Base-by-base conservation (phyloP, 1,140 invertebrate species). In the Holcopasites calliopsidis region DNA sequence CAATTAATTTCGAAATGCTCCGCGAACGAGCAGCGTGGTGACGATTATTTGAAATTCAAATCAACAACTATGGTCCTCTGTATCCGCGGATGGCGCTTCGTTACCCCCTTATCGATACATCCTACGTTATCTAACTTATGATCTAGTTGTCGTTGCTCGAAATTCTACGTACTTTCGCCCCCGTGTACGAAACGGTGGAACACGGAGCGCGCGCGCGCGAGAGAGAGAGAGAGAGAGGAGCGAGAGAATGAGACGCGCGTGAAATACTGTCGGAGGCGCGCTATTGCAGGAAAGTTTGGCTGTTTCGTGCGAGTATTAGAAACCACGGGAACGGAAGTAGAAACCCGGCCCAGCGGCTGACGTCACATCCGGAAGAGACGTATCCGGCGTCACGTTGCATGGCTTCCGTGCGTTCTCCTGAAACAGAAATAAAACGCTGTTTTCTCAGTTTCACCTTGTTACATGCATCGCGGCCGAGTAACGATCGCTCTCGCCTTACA, bases 401-500 rank as follows among this genome's bases (percentile, higher is more conserved):
- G 49, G 91, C 91, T 80, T 92, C 92, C 38, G 91, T 90, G 69
- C 86, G 87, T 82, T 92, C 91, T 8, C 90, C 92, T 92, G 84
- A 26, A 90, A 88, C 77, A 82, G 73, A 80, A 83, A 71, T 44
- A 68, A 76, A 70, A 71, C 50, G 42, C 40, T 26, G 13, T n/a
- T 35, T n/a, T 58, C 72, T 70, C 42, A 55, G 31, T 55, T 42
- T 38, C 18, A 5, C 33, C n/a, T 26, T 42, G 64, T 40, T 40
- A 42, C n/a, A 21, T 18, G 11, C n/a, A n/a, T n/a, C n/a, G n/a
- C n/a, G n/a, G n/a, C n/a, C n/a, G n/a, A n/a, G n/a, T 68, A 73
- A 44, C 42, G 42, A 44, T n/a, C 10, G 26, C 0, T 5, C 5
- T 3, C 16, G 10, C 1, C 4, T 31, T 49, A 18, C 35, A 42